These are phyloP conservation scores for Meloidogyne hapla DNA, from an alignment of 1,140 invertebrate species.

Conservation along the genomic window DNA sequence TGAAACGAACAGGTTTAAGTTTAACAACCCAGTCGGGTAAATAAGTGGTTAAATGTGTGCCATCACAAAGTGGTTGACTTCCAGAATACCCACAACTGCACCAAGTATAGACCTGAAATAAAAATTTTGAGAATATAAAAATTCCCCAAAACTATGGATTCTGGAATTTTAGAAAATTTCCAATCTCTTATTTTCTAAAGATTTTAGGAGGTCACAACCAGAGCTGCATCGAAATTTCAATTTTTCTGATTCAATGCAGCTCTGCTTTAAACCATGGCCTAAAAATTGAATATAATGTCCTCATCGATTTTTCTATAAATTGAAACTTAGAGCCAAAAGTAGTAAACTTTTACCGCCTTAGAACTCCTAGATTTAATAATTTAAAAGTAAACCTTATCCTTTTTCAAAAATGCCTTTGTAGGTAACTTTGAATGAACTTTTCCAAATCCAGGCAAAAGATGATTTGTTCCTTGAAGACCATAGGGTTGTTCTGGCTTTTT, in stretches of 20 bases:
- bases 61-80: conserved; percentile 83
- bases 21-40: conserved; percentile 66
- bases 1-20: conserved; percentile 76
- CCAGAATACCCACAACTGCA: conserved; percentile 89
- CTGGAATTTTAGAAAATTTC: too few species aligned
- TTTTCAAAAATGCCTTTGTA: conserved; percentile 64
- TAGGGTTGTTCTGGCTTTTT: conserved; percentile 60
- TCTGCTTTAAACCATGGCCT: too few species aligned
- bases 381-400: conserved; percentile 71
- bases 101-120: conserved; percentile 75
- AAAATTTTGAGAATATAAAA: background rate
- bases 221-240: too few species aligned
- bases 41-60: conserved; percentile 77
- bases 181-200: too few species aligned
- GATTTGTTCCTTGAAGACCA: conserved; percentile 62
- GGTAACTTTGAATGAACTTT: conserved; percentile 60
- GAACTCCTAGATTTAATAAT: background rate
- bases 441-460: conserved; percentile 54
- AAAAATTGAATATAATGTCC: too few species aligned
- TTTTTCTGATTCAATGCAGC: too few species aligned
- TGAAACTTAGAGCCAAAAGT: too few species aligned
- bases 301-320: too few species aligned
- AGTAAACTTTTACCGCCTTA: too few species aligned
- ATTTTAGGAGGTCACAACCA: too few species aligned
- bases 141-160: too few species aligned